Percentiles rank a stretch among this genome's conserved stretches.
Conservation (phyloP, 2,888 invertebrate species). For the Lamellibrachia satsuma region DNA sequence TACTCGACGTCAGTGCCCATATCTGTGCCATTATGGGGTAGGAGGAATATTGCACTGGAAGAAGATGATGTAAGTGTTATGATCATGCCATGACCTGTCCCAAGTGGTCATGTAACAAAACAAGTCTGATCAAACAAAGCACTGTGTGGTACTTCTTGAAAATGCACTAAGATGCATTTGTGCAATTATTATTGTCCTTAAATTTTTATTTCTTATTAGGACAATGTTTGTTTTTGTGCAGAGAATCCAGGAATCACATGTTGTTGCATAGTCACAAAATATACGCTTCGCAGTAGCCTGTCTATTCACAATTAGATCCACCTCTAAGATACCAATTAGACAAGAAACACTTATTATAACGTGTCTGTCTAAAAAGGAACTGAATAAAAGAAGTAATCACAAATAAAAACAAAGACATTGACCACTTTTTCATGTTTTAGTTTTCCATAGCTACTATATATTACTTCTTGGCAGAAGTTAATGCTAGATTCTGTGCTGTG, state of each 20-base stretch:
- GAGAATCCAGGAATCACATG: no score
- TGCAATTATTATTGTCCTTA: no score
- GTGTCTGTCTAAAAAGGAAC: no score
- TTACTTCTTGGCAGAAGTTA: neutral
- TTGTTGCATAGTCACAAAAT: no score
- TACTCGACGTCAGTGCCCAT: conserved; percentile 58
- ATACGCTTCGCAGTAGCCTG: no score
- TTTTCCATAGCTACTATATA: neutral
- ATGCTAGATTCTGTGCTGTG: neutral
- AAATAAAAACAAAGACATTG: neutral
- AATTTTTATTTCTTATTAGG: no score
- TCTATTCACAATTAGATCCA: no score
- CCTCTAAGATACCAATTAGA: no score
- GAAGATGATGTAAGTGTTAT: conserved; percentile 71
- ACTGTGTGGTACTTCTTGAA: neutral
- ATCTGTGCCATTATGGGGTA: conserved; percentile 67
- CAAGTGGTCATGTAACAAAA: neutral
- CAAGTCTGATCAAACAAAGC: neutral
- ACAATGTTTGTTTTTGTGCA: no score
- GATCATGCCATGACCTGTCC: neutral
- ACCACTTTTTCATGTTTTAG: neutral
- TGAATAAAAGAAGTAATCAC: no score
- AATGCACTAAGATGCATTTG: neutral
- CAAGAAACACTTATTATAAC: no score
- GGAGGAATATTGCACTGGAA: conserved; percentile 45